Evolutionary conservation across 1,140 invertebrate genomes (phyloP), one percentile per base, ranked within the genome.

Genomic region (Protaetia brevitarsis): DNA sequence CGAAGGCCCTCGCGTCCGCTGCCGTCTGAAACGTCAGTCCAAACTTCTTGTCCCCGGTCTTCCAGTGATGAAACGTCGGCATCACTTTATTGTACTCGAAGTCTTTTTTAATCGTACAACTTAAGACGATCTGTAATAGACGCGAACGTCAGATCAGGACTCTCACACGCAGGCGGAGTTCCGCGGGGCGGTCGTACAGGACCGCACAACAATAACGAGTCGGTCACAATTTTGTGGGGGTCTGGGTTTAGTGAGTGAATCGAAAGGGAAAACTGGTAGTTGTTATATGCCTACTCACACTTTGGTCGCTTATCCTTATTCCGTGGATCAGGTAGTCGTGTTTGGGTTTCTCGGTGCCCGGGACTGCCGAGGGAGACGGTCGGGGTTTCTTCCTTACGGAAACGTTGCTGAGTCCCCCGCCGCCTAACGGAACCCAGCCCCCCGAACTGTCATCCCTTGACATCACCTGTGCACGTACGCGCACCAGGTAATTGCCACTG

Each of bases 41-140:
- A 85, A 95, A 97, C 73, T 93, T 90, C 79, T 96, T 95, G 78
- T 96, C 93, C 58, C 94, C 94, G 16, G 93, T 96, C 73, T 90
- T 89, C 96, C 95, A 98, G 80, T 98, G 95, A 83, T 97, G 94
- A 86, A 97, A 98, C 56, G 95, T 97, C 34, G 96, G 95, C 92
- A 96, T 97, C 71, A 97, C 95, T 86, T 95, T 95, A 82, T 96
- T 95, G 83, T 98, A 98, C 78, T 95, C 90, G 80, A 98, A 95
- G 80, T 97, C 95, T 80, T 94, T 93, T 80, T 95, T 96, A 75
- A 98, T 93, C 28, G 90, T 90, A 83, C 95, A 98, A 81, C 93
- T 94, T 68, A 98, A 85, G 65, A 97, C 93, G 75, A 94, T 88
- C 94, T 97, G 81, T 11, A 82, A 80, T 68, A 61, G 30, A 7